Evolutionary conservation across 2,888 invertebrate genomes (phyloP).

Genomic region (Drosophila paramelanica): DNA sequence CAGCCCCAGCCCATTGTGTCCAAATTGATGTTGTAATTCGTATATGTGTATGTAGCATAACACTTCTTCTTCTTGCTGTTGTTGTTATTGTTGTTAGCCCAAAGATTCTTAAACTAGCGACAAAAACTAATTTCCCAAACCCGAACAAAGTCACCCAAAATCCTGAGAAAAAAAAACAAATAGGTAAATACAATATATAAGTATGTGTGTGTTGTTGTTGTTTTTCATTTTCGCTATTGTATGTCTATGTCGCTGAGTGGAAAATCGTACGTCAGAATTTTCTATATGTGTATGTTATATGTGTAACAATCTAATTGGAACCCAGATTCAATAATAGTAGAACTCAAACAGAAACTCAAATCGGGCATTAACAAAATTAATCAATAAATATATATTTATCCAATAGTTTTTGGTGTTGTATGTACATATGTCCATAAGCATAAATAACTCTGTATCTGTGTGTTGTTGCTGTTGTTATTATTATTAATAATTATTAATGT

Average conservation of each 20-base stretch:
- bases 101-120: slow-evolving; percentile 7
- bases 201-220: slow-evolving; percentile 54
- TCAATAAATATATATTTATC: slow-evolving; percentile 24
- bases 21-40: slow-evolving; percentile 70
- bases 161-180: slow-evolving; percentile 11
- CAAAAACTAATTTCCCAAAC: slow-evolving; percentile 17
- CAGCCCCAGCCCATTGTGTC: slow-evolving; percentile 26
- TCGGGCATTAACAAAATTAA: slow-evolving; percentile 10
- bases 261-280: slow-evolving; percentile 25
- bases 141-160: neutral
- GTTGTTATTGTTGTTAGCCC: slow-evolving; percentile 13
- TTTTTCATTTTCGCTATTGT: slow-evolving; percentile 26
- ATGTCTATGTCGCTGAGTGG: slow-evolving; percentile 27
- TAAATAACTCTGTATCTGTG: slow-evolving; percentile 60
- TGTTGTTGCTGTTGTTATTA: slow-evolving; percentile 59
- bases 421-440: slow-evolving; percentile 57
- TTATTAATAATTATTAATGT: slow-evolving; percentile 44
- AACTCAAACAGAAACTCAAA: neutral
- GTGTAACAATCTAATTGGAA: slow-evolving; percentile 45
- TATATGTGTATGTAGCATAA: slow-evolving; percentile 37
- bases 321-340: slow-evolving; percentile 30
- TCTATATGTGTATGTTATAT: slow-evolving; percentile 46
- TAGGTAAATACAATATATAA: slow-evolving; percentile 64
- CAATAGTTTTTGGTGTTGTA: slow-evolving; percentile 77
- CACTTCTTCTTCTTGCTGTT: slow-evolving; percentile 19